Conservation (phyloP, 2,797 vertebrate species). For the Gymnothorax javanicus region DNA sequence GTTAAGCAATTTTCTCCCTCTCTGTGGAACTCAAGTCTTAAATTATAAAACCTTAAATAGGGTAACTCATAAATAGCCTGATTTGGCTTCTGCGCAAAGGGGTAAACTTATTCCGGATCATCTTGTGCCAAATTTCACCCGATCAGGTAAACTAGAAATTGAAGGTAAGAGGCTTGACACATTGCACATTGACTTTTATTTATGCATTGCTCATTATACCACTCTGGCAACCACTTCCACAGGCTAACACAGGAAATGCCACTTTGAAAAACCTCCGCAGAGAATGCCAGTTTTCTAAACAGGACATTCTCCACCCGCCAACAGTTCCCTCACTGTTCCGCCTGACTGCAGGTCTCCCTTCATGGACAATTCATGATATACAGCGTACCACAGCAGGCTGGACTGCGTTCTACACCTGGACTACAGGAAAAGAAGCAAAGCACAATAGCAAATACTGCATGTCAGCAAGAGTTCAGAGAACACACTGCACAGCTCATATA, state of each 20-base stretch:
- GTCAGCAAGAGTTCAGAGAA: not conserved
- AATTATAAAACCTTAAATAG: too few species aligned
- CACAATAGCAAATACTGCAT: not conserved
- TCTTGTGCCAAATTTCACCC: not conserved
- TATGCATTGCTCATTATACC: constrained; percentile 38
- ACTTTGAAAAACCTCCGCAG: constrained; percentile 39
- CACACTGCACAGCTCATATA: not conserved
- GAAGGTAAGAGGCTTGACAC: not conserved
- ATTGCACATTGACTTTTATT: not conserved
- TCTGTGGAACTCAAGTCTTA: too few species aligned
- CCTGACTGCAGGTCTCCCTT: constrained; percentile 11
- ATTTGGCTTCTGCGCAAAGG: too few species aligned
- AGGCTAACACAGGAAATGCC: constrained; percentile 50
- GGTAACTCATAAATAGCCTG: too few species aligned
- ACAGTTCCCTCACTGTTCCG: constrained; percentile 20
- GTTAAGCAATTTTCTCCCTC: too few species aligned
- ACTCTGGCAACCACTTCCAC: constrained; percentile 39
- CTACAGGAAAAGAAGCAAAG: not conserved
- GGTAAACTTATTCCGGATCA: not conserved
- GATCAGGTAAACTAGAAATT: not conserved
- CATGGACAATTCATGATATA: not conserved
- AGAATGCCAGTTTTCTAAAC: constrained; percentile 27
- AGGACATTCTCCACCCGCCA: constrained; percentile 29
- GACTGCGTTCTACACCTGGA: not conserved
- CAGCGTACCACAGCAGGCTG: not conserved